Evolutionary conservation across 1,140 invertebrate genomes (phyloP).

Genomic region (Drosophila seguyi): DNA sequence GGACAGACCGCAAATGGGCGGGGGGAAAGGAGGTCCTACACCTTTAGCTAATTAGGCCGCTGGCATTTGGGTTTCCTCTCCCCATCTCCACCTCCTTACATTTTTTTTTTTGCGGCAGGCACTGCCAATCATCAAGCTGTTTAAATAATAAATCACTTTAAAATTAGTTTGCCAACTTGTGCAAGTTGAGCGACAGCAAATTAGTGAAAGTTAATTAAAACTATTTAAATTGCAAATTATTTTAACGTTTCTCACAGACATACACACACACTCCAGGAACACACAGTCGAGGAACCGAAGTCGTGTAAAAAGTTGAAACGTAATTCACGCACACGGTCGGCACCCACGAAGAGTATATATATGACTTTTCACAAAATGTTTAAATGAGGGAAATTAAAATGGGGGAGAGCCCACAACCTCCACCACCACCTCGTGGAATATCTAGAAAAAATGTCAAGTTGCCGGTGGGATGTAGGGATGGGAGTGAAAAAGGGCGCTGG

Average conservation of each 20-base stretch:
- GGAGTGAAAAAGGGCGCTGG: slow-evolving; percentile 7
- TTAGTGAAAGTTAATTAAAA: slow-evolving; percentile 84
- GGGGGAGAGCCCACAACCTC: slow-evolving; percentile 3
- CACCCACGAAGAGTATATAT: slow-evolving; percentile 30
- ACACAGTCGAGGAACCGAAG: slow-evolving; percentile 14
- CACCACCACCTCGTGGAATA: slow-evolving; percentile 35
- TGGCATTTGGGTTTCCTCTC: slow-evolving; percentile 35
- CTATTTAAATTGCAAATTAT: slow-evolving; percentile 84
- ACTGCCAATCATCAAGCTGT: slow-evolving; percentile 75
- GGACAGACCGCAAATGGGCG: slow-evolving; percentile 12
- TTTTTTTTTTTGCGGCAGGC: slow-evolving; percentile 30
- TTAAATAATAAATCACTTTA: slow-evolving; percentile 84
- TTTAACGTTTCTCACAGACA: slow-evolving; percentile 67
- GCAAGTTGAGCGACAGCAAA: slow-evolving; percentile 74
- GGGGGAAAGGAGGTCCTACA: slow-evolving; percentile 9
- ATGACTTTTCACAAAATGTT: slow-evolving; percentile 66
- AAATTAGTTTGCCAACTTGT: slow-evolving; percentile 84
- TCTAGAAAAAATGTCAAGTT: slow-evolving; percentile 77
- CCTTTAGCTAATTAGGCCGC: slow-evolving; percentile 68
- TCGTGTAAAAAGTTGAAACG: slow-evolving; percentile 60
- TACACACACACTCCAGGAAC: slow-evolving; percentile 11
- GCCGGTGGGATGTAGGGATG: slow-evolving; percentile 17
- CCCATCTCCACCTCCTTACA: background rate
- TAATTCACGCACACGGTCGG: slow-evolving; percentile 38
- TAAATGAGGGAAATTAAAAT: slow-evolving; percentile 78